Evolutionary conservation across 1,140 invertebrate genomes (phyloP).

Genomic region (Pseudoatta argentina): DNA sequence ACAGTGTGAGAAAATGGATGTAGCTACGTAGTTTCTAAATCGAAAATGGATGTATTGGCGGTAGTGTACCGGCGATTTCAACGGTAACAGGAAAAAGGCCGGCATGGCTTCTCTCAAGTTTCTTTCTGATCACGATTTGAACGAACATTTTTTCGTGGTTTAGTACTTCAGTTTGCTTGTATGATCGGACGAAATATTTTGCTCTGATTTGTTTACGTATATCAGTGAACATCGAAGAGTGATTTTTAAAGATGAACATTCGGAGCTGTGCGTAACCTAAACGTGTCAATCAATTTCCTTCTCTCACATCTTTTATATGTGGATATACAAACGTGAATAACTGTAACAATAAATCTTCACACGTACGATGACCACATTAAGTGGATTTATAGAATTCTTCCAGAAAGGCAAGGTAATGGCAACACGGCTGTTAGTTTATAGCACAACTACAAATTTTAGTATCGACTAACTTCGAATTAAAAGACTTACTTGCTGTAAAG

Average conservation of each 20-base stretch:
- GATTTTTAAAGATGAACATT: neutral
- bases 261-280: neutral
- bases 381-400: slow-evolving; percentile 93
- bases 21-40: too few species aligned
- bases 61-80: too few species aligned
- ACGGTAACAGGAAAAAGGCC: too few species aligned
- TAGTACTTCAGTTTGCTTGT: too few species aligned
- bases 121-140: too few species aligned
- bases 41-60: too few species aligned
- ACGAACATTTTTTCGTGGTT: too few species aligned
- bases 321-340: neutral
- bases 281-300: neutral
- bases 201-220: too few species aligned
- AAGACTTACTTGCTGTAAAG: too few species aligned
- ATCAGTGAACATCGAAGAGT: neutral
- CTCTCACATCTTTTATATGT: neutral
- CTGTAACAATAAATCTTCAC: neutral
- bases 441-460: neutral
- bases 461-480: neutral
- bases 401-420: slow-evolving; percentile 90
- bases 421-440: neutral
- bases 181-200: neutral
- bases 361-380: slow-evolving; percentile 85
- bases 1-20: too few species aligned
- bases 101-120: too few species aligned